These are phyloP conservation scores for Nineta flava DNA, from an alignment of 2,888 invertebrate species.

Conservation along the genomic window DNA sequence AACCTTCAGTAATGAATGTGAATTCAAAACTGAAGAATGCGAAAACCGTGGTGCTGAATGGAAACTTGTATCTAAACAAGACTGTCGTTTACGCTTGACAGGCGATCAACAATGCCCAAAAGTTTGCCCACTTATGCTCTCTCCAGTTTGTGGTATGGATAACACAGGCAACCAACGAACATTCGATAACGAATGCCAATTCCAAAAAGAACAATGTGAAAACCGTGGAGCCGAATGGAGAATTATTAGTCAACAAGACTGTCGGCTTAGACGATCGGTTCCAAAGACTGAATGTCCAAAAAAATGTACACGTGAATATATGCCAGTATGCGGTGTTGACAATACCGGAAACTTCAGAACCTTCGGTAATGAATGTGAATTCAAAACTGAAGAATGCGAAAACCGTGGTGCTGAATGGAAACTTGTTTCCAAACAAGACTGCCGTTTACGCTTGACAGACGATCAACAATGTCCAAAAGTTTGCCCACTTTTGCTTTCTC, in stretches of 20 bases:
- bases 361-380: background rate
- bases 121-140: background rate
- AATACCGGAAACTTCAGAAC: background rate
- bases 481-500: too few relatives aligned
- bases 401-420: background rate
- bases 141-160: background rate
- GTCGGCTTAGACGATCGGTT: background rate
- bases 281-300: background rate
- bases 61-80: background rate
- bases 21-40: background rate
- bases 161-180: background rate
- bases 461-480: too few relatives aligned
- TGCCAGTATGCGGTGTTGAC: background rate
- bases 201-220: background rate
- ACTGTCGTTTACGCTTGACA: background rate
- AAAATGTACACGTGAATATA: background rate
- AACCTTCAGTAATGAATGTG: background rate
- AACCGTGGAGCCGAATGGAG: background rate
- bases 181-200: background rate
- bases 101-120: background rate
- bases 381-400: background rate
- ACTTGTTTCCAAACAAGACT: background rate
- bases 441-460: too few relatives aligned
- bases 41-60: background rate
- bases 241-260: background rate